These are phyloP conservation scores for Helleia helle DNA, from an alignment of 2,888 invertebrate genomes.

Conservation along the genomic window DNA sequence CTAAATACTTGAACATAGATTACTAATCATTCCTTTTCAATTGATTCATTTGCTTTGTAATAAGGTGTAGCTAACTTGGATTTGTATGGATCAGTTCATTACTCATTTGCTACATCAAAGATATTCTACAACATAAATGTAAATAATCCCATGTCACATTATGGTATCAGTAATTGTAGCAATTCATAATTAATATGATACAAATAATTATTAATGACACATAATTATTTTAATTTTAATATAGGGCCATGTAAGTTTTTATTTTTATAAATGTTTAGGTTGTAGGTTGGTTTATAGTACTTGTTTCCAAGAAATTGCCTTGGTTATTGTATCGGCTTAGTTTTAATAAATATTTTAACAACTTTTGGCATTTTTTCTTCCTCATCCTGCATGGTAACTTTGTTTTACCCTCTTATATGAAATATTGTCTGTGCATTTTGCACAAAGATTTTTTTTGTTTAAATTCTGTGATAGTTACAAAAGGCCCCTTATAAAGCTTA, in stretches of 20 bases:
- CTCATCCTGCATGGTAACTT: constrained; percentile 59
- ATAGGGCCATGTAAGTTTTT: constrained; percentile 49
- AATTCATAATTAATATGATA: background rate
- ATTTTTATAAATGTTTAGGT: constrained; percentile 56
- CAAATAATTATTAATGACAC: constrained; percentile 4
- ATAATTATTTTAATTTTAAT: constrained; percentile 19
- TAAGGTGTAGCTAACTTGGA: background rate
- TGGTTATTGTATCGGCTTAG: constrained; percentile 56
- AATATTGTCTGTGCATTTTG: constrained; percentile 12
- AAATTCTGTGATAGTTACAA: no score
- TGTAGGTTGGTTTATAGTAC: constrained; percentile 36
- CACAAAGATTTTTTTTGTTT: no score
- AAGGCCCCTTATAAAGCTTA: no score
- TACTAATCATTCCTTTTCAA: constrained; percentile 6
- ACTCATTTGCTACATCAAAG: background rate
- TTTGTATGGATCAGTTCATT: background rate
- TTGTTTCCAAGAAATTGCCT: constrained; percentile 29
- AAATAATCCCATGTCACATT: constrained; percentile 2
- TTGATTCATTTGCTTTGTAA: constrained; percentile 1
- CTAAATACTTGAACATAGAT: background rate
- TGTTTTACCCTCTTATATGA: constrained; percentile 26
- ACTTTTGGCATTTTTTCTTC: constrained; percentile 65
- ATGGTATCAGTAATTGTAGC: constrained; percentile 5
- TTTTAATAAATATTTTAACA: constrained; percentile 62
- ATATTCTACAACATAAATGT: background rate